Evolutionary conservation across 2,113 vertebrate genomes (phyloP).

Genomic region (Myiagra hebetior): DNA sequence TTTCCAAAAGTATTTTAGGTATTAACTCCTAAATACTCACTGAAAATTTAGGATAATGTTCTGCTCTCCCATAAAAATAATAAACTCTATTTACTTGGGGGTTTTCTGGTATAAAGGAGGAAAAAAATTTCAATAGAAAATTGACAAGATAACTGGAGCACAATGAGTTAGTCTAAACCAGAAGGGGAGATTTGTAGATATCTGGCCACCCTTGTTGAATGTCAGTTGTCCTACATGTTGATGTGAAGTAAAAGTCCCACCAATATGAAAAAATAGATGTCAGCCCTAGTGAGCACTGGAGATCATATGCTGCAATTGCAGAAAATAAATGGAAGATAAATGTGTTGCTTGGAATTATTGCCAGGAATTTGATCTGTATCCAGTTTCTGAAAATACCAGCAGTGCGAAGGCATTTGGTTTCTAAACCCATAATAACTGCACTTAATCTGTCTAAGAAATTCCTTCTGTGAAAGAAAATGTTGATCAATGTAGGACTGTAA

Average conservation of each 20-base stretch:
- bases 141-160: background rate
- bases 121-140: background rate
- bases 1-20: background rate
- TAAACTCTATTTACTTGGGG: background rate
- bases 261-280: background rate
- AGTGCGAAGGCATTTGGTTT: slow-evolving; percentile 3
- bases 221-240: background rate
- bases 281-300: background rate
- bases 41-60: background rate
- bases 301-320: background rate
- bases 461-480: background rate
- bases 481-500: background rate
- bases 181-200: background rate
- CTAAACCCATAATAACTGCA: background rate
- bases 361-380: background rate
- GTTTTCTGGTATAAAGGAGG: background rate
- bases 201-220: background rate
- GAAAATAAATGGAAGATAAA: background rate
- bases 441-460: background rate
- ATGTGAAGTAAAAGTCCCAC: background rate
- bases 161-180: background rate
- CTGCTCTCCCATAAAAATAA: background rate
- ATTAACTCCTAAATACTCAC: background rate
- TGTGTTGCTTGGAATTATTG: background rate
- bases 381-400: background rate